Conservation (phyloP, 2,113 vertebrate genomes). For the Tragulus kanchil region DNA sequence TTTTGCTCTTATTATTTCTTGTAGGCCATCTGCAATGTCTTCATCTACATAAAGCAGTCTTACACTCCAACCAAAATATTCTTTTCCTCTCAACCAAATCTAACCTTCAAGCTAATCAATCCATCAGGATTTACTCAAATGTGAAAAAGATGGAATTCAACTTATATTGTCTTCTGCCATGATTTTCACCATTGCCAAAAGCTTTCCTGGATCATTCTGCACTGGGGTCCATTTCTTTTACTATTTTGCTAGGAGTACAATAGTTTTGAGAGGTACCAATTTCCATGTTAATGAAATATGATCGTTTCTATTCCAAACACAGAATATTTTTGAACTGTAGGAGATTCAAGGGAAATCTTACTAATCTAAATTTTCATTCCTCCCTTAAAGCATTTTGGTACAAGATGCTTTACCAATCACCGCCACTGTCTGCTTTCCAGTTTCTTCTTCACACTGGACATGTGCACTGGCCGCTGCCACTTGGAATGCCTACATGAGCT, state of each 20-base stretch:
- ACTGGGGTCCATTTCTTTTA: neutral
- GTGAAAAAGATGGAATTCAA: neutral
- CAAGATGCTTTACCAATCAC: neutral
- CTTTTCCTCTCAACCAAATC: neutral
- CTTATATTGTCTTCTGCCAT: neutral
- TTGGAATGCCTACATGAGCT: neutral
- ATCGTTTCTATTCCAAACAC: conserved; percentile 30
- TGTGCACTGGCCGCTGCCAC: neutral
- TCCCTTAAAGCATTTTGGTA: neutral
- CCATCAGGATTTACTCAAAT: neutral
- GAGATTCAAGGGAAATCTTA: conserved; percentile 25
- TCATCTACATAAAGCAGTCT: neutral
- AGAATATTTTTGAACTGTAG: neutral
- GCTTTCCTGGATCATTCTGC: neutral
- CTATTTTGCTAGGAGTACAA: neutral
- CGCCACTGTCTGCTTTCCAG: neutral
- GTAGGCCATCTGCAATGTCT: conserved; percentile 10
- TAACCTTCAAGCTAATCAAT: conserved; percentile 37
- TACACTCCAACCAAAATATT: conserved; percentile 8
- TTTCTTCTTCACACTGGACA: neutral
- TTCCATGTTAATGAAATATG: too few species aligned
- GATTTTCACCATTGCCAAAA: conserved; percentile 43
- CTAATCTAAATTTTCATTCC: neutral
- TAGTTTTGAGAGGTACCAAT: neutral
- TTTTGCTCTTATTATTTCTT: neutral